These are phyloP conservation scores for Seira musarum DNA, from an alignment of 2,888 invertebrate species.

Conservation along the genomic window DNA sequence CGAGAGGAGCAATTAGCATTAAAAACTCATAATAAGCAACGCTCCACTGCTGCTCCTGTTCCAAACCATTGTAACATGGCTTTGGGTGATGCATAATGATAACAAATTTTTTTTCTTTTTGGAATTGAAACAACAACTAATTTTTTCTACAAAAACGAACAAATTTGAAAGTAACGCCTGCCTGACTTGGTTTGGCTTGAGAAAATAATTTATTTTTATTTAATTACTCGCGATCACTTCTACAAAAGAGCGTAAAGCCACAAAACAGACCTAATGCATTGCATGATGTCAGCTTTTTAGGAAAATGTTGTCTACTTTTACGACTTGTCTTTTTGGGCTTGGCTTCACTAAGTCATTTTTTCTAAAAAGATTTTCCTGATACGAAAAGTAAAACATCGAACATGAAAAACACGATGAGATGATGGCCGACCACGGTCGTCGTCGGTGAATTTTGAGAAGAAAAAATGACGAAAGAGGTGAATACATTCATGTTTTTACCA, in stretches of 20 bases:
- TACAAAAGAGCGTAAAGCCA: background rate
- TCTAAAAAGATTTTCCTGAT: slow-evolving; percentile 19
- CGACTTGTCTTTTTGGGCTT: slow-evolving; percentile 51
- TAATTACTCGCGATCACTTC: slow-evolving; percentile 15
- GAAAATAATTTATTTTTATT: slow-evolving; percentile 13
- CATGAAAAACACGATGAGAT: too few relatives aligned
- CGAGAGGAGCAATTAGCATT: slow-evolving; percentile 54
- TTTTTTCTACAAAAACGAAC: slow-evolving; percentile 47
- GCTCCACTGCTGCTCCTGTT: slow-evolving; percentile 52
- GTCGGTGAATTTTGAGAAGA: background rate
- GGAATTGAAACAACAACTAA: background rate
- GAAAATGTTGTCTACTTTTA: slow-evolving; percentile 32
- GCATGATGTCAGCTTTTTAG: background rate
- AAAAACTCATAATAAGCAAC: slow-evolving; percentile 53
- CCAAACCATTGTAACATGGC: too few relatives aligned
- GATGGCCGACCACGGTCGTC: too few relatives aligned
- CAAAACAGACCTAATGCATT: too few relatives aligned
- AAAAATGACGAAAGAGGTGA: slow-evolving; percentile 2
- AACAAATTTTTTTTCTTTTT: background rate
- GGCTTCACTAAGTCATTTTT: slow-evolving; percentile 24
- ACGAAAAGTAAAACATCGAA: too few relatives aligned
- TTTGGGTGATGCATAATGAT: background rate
- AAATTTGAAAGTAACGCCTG: slow-evolving; percentile 51
- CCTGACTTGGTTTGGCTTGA: background rate
- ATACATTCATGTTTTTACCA: background rate